These are phyloP conservation scores for Stenodema calcarata DNA, from an alignment of 2,888 invertebrate genomes.

Conservation along the genomic window DNA sequence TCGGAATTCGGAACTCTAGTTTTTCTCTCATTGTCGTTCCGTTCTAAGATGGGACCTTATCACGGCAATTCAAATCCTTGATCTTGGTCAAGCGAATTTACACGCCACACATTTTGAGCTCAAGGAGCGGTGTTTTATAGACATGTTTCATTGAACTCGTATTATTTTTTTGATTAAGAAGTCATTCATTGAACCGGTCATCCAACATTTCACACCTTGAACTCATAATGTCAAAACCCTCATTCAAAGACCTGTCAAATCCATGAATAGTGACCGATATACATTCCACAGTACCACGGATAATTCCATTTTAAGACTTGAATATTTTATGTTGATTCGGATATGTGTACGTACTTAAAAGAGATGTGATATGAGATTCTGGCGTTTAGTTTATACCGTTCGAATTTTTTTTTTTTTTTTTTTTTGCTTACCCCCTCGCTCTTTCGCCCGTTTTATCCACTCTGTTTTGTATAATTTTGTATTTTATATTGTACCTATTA, in stretches of 20 bases:
- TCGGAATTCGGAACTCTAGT: not conserved
- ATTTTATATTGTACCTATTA: constrained; percentile 21
- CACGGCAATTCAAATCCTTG: too few relatives aligned
- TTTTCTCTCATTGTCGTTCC: not conserved
- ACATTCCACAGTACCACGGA: constrained; percentile 18
- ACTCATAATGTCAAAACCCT: not conserved
- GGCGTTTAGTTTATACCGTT: not conserved
- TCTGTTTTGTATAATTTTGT: constrained; percentile 33
- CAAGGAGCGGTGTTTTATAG: constrained; percentile 1
- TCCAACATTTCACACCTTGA: constrained; percentile 24
- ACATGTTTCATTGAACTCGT: not conserved
- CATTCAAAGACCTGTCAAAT: not conserved
- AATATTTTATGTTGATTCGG: not conserved
- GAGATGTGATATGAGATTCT: constrained; percentile 14
- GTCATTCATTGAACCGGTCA: not conserved
- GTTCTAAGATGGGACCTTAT: not conserved
- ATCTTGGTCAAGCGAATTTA: too few relatives aligned
- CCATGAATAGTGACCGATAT: not conserved
- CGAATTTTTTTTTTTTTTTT: not conserved
- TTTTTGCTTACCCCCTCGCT: not conserved
- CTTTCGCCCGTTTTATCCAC: not conserved
- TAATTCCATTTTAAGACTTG: constrained; percentile 32
- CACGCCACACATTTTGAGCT: not conserved
- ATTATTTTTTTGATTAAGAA: not conserved
- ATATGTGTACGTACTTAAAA: constrained; percentile 17